Evolutionary conservation across 1,140 invertebrate genomes (phyloP).

Genomic region (Euura saliciscinereae): DNA sequence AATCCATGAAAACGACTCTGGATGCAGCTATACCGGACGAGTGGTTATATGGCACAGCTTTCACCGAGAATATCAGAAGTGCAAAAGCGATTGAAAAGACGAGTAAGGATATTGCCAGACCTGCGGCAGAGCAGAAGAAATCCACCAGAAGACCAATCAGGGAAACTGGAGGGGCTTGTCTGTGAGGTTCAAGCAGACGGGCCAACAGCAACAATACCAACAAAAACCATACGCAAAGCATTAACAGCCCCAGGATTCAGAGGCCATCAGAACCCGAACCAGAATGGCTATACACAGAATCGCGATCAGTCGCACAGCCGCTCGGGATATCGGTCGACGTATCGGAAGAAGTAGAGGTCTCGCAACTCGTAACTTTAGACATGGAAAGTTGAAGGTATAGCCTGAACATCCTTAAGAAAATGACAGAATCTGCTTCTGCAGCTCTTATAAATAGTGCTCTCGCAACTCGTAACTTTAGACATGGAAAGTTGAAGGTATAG

Average conservation of each 20-base stretch:
- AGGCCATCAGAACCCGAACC: conserved; percentile 6
- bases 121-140: conserved; percentile 15
- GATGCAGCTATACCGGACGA: conserved; percentile 24
- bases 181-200: conserved; percentile 12
- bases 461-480: no score
- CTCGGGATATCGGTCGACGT: not conserved
- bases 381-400: no score
- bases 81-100: conserved; percentile 28
- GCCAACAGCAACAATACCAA: conserved; percentile 5
- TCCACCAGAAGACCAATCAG: not conserved
- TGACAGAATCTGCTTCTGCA: no score
- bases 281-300: no score
- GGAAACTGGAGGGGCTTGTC: conserved; percentile 29
- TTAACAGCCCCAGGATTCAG: conserved; percentile 16
- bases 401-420: no score
- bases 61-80: conserved; percentile 23
- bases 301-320: not conserved
- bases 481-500: no score
- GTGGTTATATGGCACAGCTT: conserved; percentile 20
- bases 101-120: conserved; percentile 20
- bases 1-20: conserved; percentile 23
- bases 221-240: conserved; percentile 11
- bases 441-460: no score
- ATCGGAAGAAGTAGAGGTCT: conserved; percentile 11
- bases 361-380: no score